phyloP scores from a whole-genome alignment of 2,888 invertebrate species.

The Tinea semifulvella region DNA sequence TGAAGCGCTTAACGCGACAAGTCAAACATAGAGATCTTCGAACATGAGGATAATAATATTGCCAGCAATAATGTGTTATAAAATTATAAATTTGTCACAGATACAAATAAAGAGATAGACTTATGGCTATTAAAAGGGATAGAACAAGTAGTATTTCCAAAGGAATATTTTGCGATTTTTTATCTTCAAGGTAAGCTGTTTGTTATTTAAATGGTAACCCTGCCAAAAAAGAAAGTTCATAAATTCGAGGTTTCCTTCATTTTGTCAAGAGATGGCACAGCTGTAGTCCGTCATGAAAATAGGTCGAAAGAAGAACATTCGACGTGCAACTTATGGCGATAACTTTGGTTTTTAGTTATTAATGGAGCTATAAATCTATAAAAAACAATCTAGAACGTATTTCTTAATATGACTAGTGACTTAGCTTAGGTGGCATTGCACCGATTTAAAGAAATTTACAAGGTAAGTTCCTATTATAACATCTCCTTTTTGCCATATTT shows the following conservation, averaged over 20 bases:
- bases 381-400: background rate
- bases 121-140: too few species aligned
- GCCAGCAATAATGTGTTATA: too few species aligned
- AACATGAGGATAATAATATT: too few species aligned
- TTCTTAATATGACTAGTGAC: background rate
- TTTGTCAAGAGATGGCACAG: slow-evolving; percentile 15
- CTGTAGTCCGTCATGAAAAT: slow-evolving; percentile 10
- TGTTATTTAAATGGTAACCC: slow-evolving; percentile 2
- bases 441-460: background rate
- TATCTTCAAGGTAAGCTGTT: too few species aligned
- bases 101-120: too few species aligned
- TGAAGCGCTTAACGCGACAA: background rate
- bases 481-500: slow-evolving; percentile 9
- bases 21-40: too few species aligned
- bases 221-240: background rate
- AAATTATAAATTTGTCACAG: too few species aligned
- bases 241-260: slow-evolving; percentile 4
- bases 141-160: too few species aligned
- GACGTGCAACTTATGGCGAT: slow-evolving; percentile 4
- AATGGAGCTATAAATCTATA: slow-evolving; percentile 1
- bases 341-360: slow-evolving; percentile 2
- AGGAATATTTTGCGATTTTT: too few species aligned
- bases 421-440: slow-evolving; percentile 1
- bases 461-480: slow-evolving; percentile 4
- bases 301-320: slow-evolving; percentile 1